Evolutionary conservation across 2,888 invertebrate species (phyloP).

Genomic region (Polymixis flavicincta): DNA sequence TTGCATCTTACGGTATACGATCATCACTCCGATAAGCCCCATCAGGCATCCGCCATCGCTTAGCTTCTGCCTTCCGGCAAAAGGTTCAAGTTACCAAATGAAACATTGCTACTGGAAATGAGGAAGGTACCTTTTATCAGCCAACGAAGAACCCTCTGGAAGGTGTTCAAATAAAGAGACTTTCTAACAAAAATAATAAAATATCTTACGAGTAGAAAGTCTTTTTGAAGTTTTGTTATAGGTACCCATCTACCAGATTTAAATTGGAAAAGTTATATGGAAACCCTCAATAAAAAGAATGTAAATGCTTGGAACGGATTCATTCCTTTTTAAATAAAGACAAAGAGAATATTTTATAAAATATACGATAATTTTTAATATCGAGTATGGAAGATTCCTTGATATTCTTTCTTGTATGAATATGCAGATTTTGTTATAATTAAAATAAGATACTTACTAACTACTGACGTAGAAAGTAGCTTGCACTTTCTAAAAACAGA

Average conservation of each 20-base stretch:
- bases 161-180: neutral
- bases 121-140: neutral
- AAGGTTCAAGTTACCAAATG: too few species aligned
- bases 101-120: neutral
- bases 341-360: neutral
- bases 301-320: neutral
- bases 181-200: slow-evolving; percentile 41
- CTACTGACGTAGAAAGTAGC: neutral
- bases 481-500: too few species aligned
- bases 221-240: slow-evolving; percentile 21
- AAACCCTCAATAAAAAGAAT: slow-evolving; percentile 28
- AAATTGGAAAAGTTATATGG: slow-evolving; percentile 52
- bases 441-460: neutral
- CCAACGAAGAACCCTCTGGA: neutral
- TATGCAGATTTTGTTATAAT: neutral
- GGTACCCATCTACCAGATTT: slow-evolving; percentile 20
- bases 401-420: neutral
- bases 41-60: neutral
- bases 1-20: too few species aligned
- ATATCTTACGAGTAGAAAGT: slow-evolving; percentile 23
- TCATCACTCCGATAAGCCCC: too few species aligned
- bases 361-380: neutral
- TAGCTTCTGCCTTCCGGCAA: neutral
- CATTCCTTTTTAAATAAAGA: neutral
- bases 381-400: neutral